Conservation (phyloP, 2,797 vertebrate species). For the Ataeniobius toweri region DNA sequence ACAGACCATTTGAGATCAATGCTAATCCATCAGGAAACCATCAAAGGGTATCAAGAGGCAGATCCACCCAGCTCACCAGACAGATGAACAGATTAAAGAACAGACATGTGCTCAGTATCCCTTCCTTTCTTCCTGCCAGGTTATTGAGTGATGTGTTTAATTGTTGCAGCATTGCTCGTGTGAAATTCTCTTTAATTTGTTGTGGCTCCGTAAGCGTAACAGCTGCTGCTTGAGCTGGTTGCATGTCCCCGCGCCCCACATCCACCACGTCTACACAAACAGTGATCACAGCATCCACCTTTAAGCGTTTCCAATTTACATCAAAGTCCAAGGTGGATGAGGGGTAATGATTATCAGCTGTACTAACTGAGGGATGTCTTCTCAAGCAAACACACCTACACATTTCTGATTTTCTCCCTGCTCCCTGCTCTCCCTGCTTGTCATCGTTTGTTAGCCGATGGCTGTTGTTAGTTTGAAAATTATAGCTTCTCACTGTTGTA, state of each 20-base stretch:
- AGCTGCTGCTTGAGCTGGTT: conserved; percentile 14
- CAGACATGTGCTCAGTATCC: background rate
- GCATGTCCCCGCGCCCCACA: conserved; percentile 33
- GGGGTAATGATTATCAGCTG: conserved; percentile 74
- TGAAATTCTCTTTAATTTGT: background rate
- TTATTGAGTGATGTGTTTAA: conserved; percentile 2
- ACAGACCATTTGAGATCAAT: conserved; percentile 29
- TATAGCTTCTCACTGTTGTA: conserved; percentile 34
- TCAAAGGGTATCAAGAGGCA: conserved; percentile 54
- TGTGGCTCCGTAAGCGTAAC: conserved; percentile 13
- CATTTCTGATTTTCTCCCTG: conserved; percentile 36
- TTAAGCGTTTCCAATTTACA: conserved; percentile 58
- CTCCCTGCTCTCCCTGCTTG: conserved; percentile 26
- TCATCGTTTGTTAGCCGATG: conserved; percentile 44
- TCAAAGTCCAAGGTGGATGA: conserved; percentile 54
- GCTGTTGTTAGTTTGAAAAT: conserved; percentile 58
- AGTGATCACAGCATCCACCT: conserved; percentile 57
- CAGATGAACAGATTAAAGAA: conserved; percentile 56
- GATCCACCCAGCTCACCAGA: conserved; percentile 59
- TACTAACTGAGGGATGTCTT: conserved; percentile 36
- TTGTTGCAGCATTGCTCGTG: conserved; percentile 17
- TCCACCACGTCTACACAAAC: conserved; percentile 61
- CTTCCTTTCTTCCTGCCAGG: conserved; percentile 36
- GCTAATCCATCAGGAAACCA: conserved; percentile 64
- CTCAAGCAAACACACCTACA: conserved; percentile 26